These are phyloP conservation scores for Podiceps cristatus DNA, from an alignment of 2,113 vertebrate species.

Conservation along the genomic window DNA sequence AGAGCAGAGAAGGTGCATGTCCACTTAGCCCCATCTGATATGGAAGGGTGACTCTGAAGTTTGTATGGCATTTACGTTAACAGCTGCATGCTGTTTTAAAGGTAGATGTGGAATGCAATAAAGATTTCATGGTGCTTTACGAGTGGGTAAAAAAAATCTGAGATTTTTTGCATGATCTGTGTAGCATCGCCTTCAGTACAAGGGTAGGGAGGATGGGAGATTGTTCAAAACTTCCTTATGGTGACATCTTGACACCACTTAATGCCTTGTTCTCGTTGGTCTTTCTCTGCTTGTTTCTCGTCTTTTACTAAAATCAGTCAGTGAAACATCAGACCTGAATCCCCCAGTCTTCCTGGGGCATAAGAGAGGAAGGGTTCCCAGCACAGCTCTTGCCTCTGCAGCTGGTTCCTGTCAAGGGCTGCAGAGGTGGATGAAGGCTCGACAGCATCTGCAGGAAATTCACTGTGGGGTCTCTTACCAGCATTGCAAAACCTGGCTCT, in stretches of 20 bases:
- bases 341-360: rapidly evolving
- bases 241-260: not conserved
- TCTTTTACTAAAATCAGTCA: not conserved
- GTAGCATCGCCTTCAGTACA: not conserved
- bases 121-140: not conserved
- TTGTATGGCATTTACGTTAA: not conserved
- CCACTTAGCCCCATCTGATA: not conserved
- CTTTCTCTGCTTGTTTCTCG: not conserved
- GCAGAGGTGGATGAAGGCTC: not conserved
- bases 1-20: not conserved
- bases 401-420: not conserved
- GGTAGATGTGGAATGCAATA: not conserved
- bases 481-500: not conserved
- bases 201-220: not conserved
- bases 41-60: not conserved
- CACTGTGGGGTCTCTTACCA: not conserved
- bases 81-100: not conserved
- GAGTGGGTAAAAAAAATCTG: not conserved
- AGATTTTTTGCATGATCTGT: not conserved
- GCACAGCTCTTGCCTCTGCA: not conserved
- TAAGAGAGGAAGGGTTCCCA: not conserved
- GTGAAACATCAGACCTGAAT: not conserved
- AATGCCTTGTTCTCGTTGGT: not conserved
- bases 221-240: not conserved
- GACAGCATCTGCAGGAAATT: not conserved